Evolutionary conservation across 2,888 invertebrate genomes (phyloP), one percentile per base, ranked within the genome.

Genomic region (Caenorhabditis wallacei): DNA sequence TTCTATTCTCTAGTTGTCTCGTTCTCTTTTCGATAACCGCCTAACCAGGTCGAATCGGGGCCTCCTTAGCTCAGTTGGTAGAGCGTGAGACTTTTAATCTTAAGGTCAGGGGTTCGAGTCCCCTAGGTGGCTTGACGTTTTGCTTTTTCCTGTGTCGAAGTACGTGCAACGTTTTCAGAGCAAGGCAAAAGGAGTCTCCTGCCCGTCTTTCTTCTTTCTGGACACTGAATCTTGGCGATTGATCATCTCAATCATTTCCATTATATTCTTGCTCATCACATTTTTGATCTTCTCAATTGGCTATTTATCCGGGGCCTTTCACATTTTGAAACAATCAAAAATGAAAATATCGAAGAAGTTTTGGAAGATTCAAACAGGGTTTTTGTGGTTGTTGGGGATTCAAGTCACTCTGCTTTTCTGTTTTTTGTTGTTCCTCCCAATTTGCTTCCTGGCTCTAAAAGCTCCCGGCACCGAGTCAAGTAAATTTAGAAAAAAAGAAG

Each of bases 61-160:
- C 78, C 78, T 82, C 87, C 79, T 86, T 87, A 87, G 87, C 87
- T 87, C 87, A 86, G 85, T 86, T 87, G 87, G 88, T 88, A 88
- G 88, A 88, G 88, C 88, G 87, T 86, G 82, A 87, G 87, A 85
- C 86, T 85, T 86, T 85, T 87, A 87, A 85, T 85, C 87, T 87
- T 79, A 85, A 86, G 83, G 87, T 84, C 84, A 84, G 78, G 82
- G 85, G 85, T 82, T 85, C 85, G 85, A 85, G 84, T 75, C 85
- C 82, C 82, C 78, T 84, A 84, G 80, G 85, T 75, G 84, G 84
- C 85, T 84, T 51, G 53, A 68, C 43, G 64, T 66, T 66, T 10
- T 37, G 26, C 1, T 40, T 37, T 43, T 24, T 18, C 18, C 20
- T n/a, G 18, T 22, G n/a, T n/a, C n/a, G n/a, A n/a, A n/a, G n/a